Evolutionary conservation across 2,113 vertebrate genomes (phyloP).

Genomic region (Ondatra zibethicus): DNA sequence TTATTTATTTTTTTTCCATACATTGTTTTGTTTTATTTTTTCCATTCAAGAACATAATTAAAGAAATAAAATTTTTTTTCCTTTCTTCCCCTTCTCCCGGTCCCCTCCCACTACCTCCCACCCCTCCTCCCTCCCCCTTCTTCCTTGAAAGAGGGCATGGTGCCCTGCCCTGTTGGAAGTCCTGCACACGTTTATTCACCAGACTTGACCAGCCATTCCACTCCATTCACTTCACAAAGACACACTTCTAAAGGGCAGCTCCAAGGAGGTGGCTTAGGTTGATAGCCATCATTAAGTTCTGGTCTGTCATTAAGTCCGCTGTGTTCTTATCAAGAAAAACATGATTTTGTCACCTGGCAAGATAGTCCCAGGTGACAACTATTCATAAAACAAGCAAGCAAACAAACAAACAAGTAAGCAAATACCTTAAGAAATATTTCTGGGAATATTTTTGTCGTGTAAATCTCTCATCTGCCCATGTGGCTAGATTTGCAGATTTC

Average conservation of each 20-base stretch:
- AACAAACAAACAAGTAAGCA: background rate
- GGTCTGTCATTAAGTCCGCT: background rate
- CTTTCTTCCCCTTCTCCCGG: too few relatives aligned
- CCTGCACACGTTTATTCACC: background rate
- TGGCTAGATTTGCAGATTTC: background rate
- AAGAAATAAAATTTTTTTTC: too few relatives aligned
- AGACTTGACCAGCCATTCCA: background rate
- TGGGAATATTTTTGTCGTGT: background rate
- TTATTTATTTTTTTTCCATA: too few relatives aligned
- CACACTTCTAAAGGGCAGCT: background rate
- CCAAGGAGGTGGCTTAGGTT: background rate
- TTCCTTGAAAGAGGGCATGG: too few relatives aligned
- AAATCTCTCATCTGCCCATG: background rate
- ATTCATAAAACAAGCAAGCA: background rate
- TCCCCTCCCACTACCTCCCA: too few relatives aligned
- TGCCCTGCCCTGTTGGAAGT: too few relatives aligned
- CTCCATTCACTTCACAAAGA: background rate
- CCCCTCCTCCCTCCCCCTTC: too few relatives aligned
- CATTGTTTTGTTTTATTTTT: too few relatives aligned
- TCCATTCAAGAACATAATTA: too few relatives aligned
- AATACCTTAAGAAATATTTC: background rate
- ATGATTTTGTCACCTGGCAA: background rate
- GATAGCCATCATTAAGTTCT: background rate
- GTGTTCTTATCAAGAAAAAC: background rate
- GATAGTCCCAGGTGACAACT: background rate